Percentiles rank a stretch among this genome's conserved stretches.
phyloP scores from a whole-genome alignment of 2,113 vertebrate species.

The Scolopax mira region DNA sequence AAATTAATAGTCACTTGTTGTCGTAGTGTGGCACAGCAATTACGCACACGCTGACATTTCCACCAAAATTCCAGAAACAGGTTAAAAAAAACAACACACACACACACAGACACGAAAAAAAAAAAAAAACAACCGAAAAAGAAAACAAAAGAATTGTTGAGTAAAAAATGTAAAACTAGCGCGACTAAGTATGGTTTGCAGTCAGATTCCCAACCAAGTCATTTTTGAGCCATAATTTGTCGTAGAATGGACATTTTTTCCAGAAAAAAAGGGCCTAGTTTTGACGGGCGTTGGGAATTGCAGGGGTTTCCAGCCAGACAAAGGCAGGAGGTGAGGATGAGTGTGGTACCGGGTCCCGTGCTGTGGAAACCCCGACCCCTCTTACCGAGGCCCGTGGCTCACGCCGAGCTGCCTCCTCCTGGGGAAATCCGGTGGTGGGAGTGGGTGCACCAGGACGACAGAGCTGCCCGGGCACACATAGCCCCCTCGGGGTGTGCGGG shows the following conservation, averaged over 20 bases:
- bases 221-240: background rate
- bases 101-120: background rate
- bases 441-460: background rate
- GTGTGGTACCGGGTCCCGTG: background rate
- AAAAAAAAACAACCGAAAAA: background rate
- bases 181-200: background rate
- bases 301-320: background rate
- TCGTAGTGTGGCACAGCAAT: background rate
- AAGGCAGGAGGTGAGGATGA: background rate
- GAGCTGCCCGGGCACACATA: background rate
- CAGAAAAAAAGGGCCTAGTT: background rate
- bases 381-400: background rate
- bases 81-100: background rate
- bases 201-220: background rate
- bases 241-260: background rate
- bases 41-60: background rate
- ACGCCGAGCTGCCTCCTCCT: background rate
- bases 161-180: background rate
- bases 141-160: background rate
- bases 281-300: rapidly evolving
- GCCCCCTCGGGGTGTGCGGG: background rate
- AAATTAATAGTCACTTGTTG: background rate
- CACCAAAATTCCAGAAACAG: background rate
- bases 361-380: rapidly evolving
- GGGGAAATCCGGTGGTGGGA: background rate